Percentiles rank a stretch among this genome's conserved stretches.
phyloP scores from a whole-genome alignment of 2,797 vertebrate species.

The Sebastes trivittatus region DNA sequence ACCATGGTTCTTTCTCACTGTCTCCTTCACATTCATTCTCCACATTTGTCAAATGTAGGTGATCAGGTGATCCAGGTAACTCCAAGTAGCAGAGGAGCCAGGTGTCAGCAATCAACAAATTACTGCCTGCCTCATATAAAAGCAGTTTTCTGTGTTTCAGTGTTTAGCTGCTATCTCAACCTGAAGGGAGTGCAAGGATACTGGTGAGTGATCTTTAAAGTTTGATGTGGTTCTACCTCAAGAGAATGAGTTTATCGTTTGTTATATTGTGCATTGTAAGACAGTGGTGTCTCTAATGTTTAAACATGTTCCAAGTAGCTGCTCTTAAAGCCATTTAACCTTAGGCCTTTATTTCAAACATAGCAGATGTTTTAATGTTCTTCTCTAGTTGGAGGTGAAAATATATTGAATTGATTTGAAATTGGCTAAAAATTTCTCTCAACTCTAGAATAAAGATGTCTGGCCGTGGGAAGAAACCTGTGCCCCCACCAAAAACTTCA shows the following conservation, averaged over 20 bases:
- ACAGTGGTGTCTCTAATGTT: neutral
- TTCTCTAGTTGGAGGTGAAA: neutral
- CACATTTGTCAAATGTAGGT: neutral
- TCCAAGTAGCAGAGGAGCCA: slow-evolving; percentile 11
- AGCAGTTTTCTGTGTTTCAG: neutral
- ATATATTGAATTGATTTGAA: neutral
- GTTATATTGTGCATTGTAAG: neutral
- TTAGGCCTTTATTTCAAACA: neutral
- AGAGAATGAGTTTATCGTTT: neutral
- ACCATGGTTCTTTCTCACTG: neutral
- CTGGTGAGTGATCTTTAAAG: slow-evolving; percentile 3
- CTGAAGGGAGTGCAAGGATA: neutral
- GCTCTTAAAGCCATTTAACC: neutral
- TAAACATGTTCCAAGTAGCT: neutral
- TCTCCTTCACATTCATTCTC: neutral
- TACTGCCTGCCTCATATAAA: slow-evolving; percentile 31
- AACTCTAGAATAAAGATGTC: slow-evolving; percentile 76
- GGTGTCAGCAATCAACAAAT: slow-evolving; percentile 57
- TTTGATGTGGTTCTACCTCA: neutral
- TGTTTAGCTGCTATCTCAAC: neutral
- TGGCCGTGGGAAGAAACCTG: slow-evolving; percentile 81
- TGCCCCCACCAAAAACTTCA: neutral
- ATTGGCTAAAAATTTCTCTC: neutral
- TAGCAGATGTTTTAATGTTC: neutral
- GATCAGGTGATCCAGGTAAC: neutral